A percentile compares a stretch with the other conserved stretches of the same genome.
Evolutionary conservation across 23 tunicate species (phyloP).

Genomic region (Ciona savignyi): DNA sequence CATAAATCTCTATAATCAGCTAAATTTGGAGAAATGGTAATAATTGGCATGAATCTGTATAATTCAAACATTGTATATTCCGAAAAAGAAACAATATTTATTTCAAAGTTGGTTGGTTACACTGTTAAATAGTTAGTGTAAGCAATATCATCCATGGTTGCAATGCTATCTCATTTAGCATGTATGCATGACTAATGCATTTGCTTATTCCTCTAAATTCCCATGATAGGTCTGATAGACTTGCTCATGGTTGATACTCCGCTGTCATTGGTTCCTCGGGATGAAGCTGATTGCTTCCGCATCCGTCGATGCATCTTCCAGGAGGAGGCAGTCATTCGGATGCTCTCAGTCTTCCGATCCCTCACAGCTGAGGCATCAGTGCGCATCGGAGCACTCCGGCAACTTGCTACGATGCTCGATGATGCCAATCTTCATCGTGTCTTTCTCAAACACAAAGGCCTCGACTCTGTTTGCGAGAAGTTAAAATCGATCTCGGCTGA

Average conservation of each 20-base stretch:
- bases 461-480: conserved; percentile 27
- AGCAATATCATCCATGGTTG: too few species aligned
- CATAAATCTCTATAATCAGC: background rate
- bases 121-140: too few species aligned
- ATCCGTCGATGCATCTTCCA: conserved; percentile 78
- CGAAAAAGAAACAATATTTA: too few species aligned
- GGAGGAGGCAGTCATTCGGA: conserved; percentile 58
- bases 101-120: too few species aligned
- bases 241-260: conserved; percentile 68
- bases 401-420: conserved; percentile 60
- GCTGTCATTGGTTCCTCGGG: conserved; percentile 43
- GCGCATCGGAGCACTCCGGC: conserved; percentile 71
- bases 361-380: conserved; percentile 34
- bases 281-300: conserved; percentile 53
- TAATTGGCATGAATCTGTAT: too few species aligned
- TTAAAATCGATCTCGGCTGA: conserved; percentile 28
- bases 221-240: conserved; percentile 81
- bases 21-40: background rate
- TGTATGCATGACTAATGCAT: too few species aligned
- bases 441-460: conserved; percentile 50
- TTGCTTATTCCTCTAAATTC: too few species aligned
- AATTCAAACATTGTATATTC: too few species aligned
- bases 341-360: conserved; percentile 72
- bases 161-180: too few species aligned
- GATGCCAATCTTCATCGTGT: conserved; percentile 41